phyloP scores from a whole-genome alignment of 1,140 invertebrate species.

The Pogonomyrmex barbatus region DNA sequence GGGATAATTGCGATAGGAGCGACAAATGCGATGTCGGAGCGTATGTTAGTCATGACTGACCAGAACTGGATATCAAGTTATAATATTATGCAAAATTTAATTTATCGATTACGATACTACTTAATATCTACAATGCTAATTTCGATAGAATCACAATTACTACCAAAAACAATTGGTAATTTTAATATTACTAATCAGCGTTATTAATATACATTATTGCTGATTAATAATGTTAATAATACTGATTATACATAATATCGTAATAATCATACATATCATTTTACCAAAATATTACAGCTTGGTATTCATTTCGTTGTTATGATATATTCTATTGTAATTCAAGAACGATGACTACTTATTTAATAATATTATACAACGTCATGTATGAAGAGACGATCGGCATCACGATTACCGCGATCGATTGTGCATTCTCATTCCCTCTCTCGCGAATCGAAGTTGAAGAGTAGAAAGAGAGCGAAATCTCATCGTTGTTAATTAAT shows the following conservation, averaged over 20 bases:
- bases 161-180: slow-evolving; percentile 1
- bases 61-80: background rate
- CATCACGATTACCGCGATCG: slow-evolving; percentile 20
- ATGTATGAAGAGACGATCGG: background rate
- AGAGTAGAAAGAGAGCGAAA: background rate
- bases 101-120: background rate
- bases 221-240: slow-evolving; percentile 27
- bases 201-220: background rate
- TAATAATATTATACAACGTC: background rate
- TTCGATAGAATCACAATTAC: too few relatives aligned
- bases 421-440: background rate
- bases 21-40: slow-evolving; percentile 5
- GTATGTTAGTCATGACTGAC: background rate
- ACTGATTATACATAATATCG: background rate
- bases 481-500: slow-evolving; percentile 17
- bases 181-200: slow-evolving; percentile 8
- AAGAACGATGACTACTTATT: slow-evolving; percentile 29
- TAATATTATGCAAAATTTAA: background rate
- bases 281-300: slow-evolving; percentile 17
- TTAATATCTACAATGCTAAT: background rate
- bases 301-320: background rate
- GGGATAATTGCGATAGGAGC: slow-evolving; percentile 22
- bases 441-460: background rate
- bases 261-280: slow-evolving; percentile 25
- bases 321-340: slow-evolving; percentile 8